phyloP scores from a whole-genome alignment of 2,888 invertebrate species.

The Chalcis sispes region DNA sequence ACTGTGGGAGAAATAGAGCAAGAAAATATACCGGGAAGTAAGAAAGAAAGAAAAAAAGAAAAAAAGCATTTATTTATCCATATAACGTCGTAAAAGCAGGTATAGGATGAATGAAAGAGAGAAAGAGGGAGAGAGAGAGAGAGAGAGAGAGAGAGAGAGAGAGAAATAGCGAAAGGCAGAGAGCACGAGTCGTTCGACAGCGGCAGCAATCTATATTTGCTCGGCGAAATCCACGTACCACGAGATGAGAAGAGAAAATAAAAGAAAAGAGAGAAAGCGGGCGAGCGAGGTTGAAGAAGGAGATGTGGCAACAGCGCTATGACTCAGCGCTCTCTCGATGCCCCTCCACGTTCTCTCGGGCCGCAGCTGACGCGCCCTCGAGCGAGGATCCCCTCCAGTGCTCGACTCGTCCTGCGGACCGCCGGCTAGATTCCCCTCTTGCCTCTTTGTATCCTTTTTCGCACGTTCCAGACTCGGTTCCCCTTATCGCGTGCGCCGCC shows the following conservation, averaged over 20 bases:
- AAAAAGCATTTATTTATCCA: constrained; percentile 25
- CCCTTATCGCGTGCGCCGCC: constrained; percentile 58
- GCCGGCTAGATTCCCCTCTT: constrained; percentile 28
- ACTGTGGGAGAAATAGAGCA: constrained; percentile 13
- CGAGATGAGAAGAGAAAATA: too few species aligned
- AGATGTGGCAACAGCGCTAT: constrained; percentile 75
- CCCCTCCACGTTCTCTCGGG: constrained; percentile 60
- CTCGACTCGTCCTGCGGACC: neutral
- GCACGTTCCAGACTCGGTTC: constrained; percentile 62
- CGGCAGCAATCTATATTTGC: too few species aligned
- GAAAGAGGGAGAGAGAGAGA: constrained; percentile 13
- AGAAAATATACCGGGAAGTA: neutral
- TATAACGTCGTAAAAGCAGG: constrained; percentile 13
- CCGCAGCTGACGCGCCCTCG: constrained; percentile 74
- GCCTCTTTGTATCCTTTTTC: constrained; percentile 36
- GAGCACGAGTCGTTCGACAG: constrained; percentile 20
- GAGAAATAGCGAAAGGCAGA: neutral
- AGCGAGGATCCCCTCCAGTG: constrained; percentile 47
- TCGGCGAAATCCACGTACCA: constrained; percentile 36
- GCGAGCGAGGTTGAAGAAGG: constrained; percentile 6
- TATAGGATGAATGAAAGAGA: neutral
- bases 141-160: neutral
- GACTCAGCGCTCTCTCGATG: constrained; percentile 71
- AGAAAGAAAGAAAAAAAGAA: constrained; percentile 13
- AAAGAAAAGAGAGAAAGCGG: neutral